Evolutionary conservation across 2,113 vertebrate species (phyloP), one percentile per base, ranked within the genome.

Genomic region (Osmerus mordax): DNA sequence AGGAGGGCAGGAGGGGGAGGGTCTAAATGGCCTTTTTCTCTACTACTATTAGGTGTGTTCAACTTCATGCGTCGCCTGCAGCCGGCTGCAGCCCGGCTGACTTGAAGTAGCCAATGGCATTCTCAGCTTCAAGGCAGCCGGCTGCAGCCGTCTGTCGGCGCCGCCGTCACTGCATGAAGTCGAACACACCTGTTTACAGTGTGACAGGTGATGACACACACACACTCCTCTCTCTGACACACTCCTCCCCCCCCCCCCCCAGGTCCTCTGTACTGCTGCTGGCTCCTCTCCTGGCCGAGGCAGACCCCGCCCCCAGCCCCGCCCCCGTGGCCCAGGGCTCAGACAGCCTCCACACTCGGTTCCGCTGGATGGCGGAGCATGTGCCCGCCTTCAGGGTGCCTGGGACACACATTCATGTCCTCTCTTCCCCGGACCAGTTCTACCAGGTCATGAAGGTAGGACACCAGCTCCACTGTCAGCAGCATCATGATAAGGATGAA

Each of bases 401-500:
- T 9, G 97, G 97, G 28, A 87, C 91, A 0, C 91, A 87, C 0
- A 86, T 99, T 78, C 93, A 91, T 55, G 88, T 99, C 11, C 94
- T 99, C 4, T 92, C 89, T 0, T 96, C 96, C 11, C 97, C 97
- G 0, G 78, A 90, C 0, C 95, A 99, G 86, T 98, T 99, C 84
- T 99, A 97, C 65, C 93, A 96, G 78, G 87, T 94, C 52, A 91
- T 99, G 90, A 99, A 97, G 95, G 97, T 97, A 71, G 88, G 88
- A 54, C 52, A 8, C 11, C 13, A 14, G 6, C 36, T 41, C 36
- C 8, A 41, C 7, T 41, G 7, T 41, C 0, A 8, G 36, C 36
- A 1, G 1, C 23, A 41, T 1, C 36, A 41, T 9, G 7, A 41
- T 6, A 41, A 41, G 36, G 36, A 9, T 6, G 36, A 41, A 41